Percentiles rank a stretch among this genome's conserved stretches.
Evolutionary conservation across 2,888 invertebrate species (phyloP).

Genomic region (Leucophora obtusa): DNA sequence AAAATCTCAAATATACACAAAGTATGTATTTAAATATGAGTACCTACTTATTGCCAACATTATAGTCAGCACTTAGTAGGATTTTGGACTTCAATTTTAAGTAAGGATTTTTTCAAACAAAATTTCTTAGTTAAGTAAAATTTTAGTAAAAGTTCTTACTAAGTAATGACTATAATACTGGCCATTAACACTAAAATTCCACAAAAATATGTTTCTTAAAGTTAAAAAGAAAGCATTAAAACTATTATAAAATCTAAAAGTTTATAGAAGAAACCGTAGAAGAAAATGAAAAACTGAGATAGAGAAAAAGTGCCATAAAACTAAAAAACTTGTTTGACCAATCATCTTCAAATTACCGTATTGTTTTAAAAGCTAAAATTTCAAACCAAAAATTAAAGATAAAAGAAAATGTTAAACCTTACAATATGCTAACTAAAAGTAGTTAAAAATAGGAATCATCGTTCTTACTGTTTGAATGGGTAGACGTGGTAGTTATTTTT

Average conservation of each 20-base stretch:
- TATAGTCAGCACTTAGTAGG: too few species aligned
- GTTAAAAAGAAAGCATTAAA: not conserved
- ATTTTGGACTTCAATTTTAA: too few species aligned
- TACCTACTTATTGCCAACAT: too few species aligned
- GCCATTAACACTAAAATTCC: too few species aligned
- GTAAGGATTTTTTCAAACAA: too few species aligned
- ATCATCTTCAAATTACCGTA: not conserved
- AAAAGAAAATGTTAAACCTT: slow-evolving; percentile 1
- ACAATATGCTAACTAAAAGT: slow-evolving; percentile 1
- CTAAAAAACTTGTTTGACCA: not conserved
- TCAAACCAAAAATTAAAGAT: not conserved
- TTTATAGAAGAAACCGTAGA: not conserved
- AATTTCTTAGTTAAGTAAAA: too few species aligned
- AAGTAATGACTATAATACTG: too few species aligned
- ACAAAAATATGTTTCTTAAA: not conserved
- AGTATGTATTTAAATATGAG: too few species aligned
- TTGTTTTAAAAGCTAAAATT: not conserved
- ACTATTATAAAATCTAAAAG: not conserved
- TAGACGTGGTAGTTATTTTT: not conserved
- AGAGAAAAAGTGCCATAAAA: not conserved
- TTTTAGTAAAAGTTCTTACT: too few species aligned
- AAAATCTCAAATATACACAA: not conserved
- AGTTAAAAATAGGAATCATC: not conserved
- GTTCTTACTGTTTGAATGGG: not conserved
- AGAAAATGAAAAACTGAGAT: not conserved